Evolutionary conservation across 2,113 vertebrate species (phyloP).

Genomic region (Elanoides forficatus): DNA sequence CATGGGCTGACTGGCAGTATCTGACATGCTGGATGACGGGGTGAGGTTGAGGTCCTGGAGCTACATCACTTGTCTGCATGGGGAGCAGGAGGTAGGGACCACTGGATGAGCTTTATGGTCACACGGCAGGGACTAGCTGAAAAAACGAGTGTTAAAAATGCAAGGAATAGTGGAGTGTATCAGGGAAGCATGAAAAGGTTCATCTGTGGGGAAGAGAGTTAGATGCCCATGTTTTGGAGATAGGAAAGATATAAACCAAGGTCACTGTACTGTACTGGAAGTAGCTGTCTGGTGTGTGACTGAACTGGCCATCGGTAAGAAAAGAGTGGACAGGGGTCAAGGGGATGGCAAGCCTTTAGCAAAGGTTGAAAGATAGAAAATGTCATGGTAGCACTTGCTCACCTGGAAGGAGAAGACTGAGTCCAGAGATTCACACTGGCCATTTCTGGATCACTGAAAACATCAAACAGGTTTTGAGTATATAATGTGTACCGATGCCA

Average conservation of each 20-base stretch:
- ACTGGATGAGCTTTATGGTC: neutral
- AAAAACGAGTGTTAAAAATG: neutral
- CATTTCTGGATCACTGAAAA: neutral
- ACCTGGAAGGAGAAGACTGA: neutral
- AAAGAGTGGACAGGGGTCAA: neutral
- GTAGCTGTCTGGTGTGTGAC: fast-evolving
- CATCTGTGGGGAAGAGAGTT: neutral
- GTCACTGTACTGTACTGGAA: neutral
- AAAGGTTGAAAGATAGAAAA: neutral
- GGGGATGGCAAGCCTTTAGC: neutral
- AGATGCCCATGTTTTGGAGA: neutral
- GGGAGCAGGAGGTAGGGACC: neutral
- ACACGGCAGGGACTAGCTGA: neutral
- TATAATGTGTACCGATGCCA: neutral
- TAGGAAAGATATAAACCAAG: neutral
- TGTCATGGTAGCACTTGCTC: neutral
- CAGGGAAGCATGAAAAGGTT: neutral
- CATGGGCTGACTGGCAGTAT: neutral
- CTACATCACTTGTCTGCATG: fast-evolving
- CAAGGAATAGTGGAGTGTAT: neutral
- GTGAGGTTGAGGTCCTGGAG: neutral
- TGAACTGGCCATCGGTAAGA: neutral
- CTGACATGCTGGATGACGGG: neutral
- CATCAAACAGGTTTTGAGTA: neutral
- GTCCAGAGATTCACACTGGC: neutral